phyloP scores from a whole-genome alignment of 2,797 vertebrate species.

The Lagocephalus sceleratus region DNA sequence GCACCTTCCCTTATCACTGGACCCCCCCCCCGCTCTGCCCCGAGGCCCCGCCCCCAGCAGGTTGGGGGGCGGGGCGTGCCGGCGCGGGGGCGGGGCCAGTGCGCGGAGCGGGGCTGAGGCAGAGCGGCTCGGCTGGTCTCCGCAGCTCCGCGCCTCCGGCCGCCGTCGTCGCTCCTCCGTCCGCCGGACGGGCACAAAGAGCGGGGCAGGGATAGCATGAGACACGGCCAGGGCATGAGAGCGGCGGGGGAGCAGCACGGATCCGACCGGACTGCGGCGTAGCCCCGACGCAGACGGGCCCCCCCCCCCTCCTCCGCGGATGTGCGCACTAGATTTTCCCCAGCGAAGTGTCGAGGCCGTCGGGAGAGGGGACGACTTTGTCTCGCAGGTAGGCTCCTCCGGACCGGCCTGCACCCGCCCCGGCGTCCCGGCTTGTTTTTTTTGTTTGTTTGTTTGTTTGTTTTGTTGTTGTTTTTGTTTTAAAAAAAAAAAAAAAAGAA shows the following conservation, averaged over 20 bases:
- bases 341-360: constrained; percentile 50
- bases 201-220: constrained; percentile 25
- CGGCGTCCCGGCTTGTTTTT: too few relatives aligned
- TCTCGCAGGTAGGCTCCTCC: constrained; percentile 57
- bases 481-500: too few relatives aligned
- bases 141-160: constrained; percentile 62
- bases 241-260: constrained; percentile 40
- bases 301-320: constrained; percentile 38
- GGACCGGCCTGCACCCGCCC: too few relatives aligned
- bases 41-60: constrained; percentile 55
- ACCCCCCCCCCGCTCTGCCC: background rate
- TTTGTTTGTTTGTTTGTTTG: constrained; percentile 1
- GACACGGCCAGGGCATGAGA: constrained; percentile 34
- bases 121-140: constrained; percentile 30
- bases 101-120: too few relatives aligned
- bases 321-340: constrained; percentile 64
- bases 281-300: constrained; percentile 44
- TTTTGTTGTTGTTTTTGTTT: too few relatives aligned
- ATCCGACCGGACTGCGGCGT: constrained; percentile 36
- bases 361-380: constrained; percentile 51
- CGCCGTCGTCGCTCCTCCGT: constrained; percentile 9
- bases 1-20: background rate
- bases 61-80: constrained; percentile 55
- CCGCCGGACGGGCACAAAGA: constrained; percentile 56
- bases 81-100: constrained; percentile 35